Evolutionary conservation across 2,113 vertebrate genomes (phyloP).

Genomic region (Entelurus aequoreus): DNA sequence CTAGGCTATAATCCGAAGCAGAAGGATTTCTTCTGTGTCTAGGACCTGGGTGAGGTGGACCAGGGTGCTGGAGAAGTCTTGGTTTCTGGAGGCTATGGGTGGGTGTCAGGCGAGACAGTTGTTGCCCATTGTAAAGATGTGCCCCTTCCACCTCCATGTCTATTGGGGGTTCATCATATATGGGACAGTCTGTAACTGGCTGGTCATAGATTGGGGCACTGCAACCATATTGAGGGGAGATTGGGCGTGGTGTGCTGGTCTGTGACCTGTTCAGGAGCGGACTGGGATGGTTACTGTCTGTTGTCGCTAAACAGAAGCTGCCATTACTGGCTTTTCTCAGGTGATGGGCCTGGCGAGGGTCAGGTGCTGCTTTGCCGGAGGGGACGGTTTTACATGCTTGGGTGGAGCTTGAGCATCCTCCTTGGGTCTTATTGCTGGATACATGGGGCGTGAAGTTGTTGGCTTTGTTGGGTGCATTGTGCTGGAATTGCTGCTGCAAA

Average conservation of each 20-base stretch:
- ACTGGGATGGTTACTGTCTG: slow-evolving; percentile 59
- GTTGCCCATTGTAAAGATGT: slow-evolving; percentile 57
- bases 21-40: slow-evolving; percentile 73
- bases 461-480: slow-evolving; percentile 50
- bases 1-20: slow-evolving; percentile 81
- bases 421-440: slow-evolving; percentile 58
- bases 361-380: slow-evolving; percentile 49
- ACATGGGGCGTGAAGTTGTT: slow-evolving; percentile 58
- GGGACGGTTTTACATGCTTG: slow-evolving; percentile 68
- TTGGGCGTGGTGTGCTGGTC: slow-evolving; percentile 70
- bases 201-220: slow-evolving; percentile 79
- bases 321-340: slow-evolving; percentile 81
- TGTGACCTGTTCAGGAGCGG: slow-evolving; percentile 67
- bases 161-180: slow-evolving; percentile 84
- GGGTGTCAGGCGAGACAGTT: slow-evolving; percentile 64
- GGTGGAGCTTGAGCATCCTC: slow-evolving; percentile 52
- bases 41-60: slow-evolving; percentile 61
- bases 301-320: slow-evolving; percentile 77
- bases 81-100: slow-evolving; percentile 74
- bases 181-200: slow-evolving; percentile 77
- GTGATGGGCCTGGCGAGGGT: slow-evolving; percentile 76
- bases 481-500: slow-evolving; percentile 58
- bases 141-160: slow-evolving; percentile 83
- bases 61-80: slow-evolving; percentile 75
- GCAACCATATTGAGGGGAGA: slow-evolving; percentile 76